Evolutionary conservation across 2,113 vertebrate genomes (phyloP).

Genomic region (Progne subis): DNA sequence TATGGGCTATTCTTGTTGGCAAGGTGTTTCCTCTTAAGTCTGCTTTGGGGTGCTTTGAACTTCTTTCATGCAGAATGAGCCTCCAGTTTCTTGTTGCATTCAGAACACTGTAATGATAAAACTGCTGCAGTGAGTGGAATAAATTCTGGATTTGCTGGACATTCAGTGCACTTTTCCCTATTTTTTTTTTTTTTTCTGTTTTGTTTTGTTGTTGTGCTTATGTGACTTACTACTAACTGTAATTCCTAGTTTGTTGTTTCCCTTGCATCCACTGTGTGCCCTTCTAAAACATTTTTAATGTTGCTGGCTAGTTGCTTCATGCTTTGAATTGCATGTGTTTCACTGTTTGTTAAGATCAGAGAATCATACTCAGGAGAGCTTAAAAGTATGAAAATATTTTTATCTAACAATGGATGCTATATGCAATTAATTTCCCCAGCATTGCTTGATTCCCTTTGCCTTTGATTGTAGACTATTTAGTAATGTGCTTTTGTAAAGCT

Average conservation of each 20-base stretch:
- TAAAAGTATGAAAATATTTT: neutral
- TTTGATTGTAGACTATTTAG: neutral
- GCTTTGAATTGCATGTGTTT: neutral
- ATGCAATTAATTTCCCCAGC: neutral
- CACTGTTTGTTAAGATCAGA: neutral
- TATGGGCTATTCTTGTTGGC: neutral
- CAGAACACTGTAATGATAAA: neutral
- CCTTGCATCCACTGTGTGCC: neutral
- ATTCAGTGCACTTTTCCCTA: neutral
- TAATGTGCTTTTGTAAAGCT: neutral
- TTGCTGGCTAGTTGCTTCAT: neutral
- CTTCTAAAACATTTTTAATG: neutral
- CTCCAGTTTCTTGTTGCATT: neutral
- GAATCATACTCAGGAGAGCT: neutral
- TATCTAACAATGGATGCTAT: neutral
- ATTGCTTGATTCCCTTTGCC: neutral
- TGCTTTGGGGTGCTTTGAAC: neutral
- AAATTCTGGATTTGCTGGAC: neutral
- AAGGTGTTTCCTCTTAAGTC: neutral
- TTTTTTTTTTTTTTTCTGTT: neutral
- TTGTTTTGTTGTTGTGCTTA: neutral
- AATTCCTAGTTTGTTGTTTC: neutral
- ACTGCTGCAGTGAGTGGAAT: neutral
- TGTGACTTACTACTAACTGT: neutral
- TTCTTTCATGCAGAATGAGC: neutral